phyloP scores from a whole-genome alignment of 2,888 invertebrate genomes.

The Heliconius aoede region DNA sequence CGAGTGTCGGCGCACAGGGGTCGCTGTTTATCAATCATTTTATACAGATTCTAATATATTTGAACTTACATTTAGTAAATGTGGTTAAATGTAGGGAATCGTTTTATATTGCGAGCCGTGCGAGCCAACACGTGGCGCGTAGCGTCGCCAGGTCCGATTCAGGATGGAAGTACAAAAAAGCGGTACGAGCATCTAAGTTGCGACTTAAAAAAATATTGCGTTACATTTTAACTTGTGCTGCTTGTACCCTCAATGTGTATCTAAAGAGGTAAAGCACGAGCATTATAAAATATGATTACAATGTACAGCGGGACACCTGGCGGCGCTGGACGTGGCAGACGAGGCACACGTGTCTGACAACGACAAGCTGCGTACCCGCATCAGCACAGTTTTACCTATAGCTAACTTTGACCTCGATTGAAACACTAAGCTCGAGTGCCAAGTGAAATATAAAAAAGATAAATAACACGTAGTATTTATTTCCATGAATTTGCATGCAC shows the following conservation, averaged over 20 bases:
- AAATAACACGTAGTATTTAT: slow-evolving; percentile 81
- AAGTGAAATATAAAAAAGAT: slow-evolving; percentile 83
- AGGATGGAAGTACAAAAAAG: slow-evolving; percentile 17
- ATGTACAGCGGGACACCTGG: slow-evolving; percentile 13
- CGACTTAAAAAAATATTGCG: slow-evolving; percentile 26
- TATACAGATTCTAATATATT: slow-evolving; percentile 42
- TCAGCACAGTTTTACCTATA: slow-evolving; percentile 53
- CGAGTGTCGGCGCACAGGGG: slow-evolving; percentile 49
- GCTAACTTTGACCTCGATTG: slow-evolving; percentile 65
- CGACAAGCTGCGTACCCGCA: slow-evolving; percentile 60
- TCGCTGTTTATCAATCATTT: slow-evolving; percentile 35
- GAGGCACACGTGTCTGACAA: slow-evolving; percentile 46
- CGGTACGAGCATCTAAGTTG: slow-evolving; percentile 26
- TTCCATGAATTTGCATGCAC: slow-evolving; percentile 82
- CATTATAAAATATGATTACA: slow-evolving; percentile 6
- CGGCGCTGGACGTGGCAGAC: slow-evolving; percentile 30
- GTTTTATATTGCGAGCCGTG: slow-evolving; percentile 32
- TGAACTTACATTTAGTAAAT: slow-evolving; percentile 44
- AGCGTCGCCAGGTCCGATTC: slow-evolving; percentile 16
- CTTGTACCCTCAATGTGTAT: slow-evolving; percentile 1
- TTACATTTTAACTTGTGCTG: slow-evolving; percentile 21
- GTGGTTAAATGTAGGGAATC: slow-evolving; percentile 40
- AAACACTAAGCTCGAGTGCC: slow-evolving; percentile 77
- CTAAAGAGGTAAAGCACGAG: slow-evolving; percentile 3
- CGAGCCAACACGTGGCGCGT: slow-evolving; percentile 35